Evolutionary conservation across 2,113 vertebrate species (phyloP).

Genomic region (Pseudorhombus dupliciocellatus): DNA sequence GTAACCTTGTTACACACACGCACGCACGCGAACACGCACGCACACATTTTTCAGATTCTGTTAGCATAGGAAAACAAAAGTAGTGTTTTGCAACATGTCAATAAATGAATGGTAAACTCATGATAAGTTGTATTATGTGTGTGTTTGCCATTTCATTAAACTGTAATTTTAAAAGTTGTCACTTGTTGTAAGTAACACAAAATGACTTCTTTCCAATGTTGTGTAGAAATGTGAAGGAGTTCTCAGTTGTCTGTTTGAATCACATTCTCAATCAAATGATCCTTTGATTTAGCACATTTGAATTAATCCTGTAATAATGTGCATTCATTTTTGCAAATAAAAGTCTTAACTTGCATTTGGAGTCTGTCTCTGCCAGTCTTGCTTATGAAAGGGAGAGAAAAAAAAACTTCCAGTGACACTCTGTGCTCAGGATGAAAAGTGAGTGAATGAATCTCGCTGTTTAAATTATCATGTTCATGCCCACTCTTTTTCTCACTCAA

Average conservation of each 20-base stretch:
- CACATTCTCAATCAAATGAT: not conserved
- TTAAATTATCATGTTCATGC: slow-evolving; percentile 81
- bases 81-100: not conserved
- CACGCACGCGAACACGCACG: slow-evolving; percentile 8
- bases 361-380: slow-evolving; percentile 8
- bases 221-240: not conserved
- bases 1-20: slow-evolving; percentile 37
- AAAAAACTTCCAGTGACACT: slow-evolving; percentile 70
- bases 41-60: not conserved
- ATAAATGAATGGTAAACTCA: too few relatives aligned
- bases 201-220: not conserved
- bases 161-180: not conserved
- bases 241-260: not conserved
- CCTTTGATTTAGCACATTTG: not conserved
- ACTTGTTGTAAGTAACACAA: not conserved
- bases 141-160: too few relatives aligned
- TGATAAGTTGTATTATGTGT: too few relatives aligned
- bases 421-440: slow-evolving; percentile 70
- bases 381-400: slow-evolving; percentile 12
- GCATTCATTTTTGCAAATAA: not conserved
- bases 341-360: slow-evolving; percentile 15
- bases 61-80: not conserved
- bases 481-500: slow-evolving; percentile 83
- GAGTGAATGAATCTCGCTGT: slow-evolving; percentile 79
- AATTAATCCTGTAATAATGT: not conserved